Conservation (phyloP, 2,113 vertebrate species). For the Pyxicephalus adspersus region DNA sequence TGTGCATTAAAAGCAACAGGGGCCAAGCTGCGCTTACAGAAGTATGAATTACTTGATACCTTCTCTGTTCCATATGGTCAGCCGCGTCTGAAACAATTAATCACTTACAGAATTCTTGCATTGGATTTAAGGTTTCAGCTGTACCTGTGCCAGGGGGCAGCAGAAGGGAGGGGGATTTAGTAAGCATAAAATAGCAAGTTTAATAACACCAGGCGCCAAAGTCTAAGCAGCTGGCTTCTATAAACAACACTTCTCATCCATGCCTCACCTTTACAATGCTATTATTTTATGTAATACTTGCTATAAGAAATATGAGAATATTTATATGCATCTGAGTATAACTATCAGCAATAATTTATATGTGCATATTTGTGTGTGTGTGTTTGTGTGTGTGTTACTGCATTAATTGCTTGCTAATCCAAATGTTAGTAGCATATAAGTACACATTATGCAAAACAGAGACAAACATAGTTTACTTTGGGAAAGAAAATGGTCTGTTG, state of each 20-base stretch:
- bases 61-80: constrained; percentile 84
- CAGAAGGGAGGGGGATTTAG: constrained; percentile 17
- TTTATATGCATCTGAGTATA: constrained; percentile 22
- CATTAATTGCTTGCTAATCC: constrained; percentile 9
- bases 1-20: constrained; percentile 79
- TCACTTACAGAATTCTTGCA: constrained; percentile 79
- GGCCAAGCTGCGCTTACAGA: constrained; percentile 76
- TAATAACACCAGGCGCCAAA: constrained; percentile 72
- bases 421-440: not conserved
- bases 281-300: constrained; percentile 45
- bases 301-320: constrained; percentile 32
- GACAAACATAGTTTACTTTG: not conserved
- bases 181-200: constrained; percentile 69
- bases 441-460: not conserved
- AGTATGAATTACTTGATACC: constrained; percentile 83
- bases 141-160: constrained; percentile 77
- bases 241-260: constrained; percentile 70
- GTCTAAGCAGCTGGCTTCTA: constrained; percentile 78
- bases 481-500: no score
- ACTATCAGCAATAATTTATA: constrained; percentile 29
- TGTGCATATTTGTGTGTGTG: not conserved
- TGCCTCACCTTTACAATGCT: constrained; percentile 54
- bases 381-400: constrained; percentile 9
- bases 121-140: constrained; percentile 77
- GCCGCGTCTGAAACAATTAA: constrained; percentile 82